phyloP scores from a whole-genome alignment of 2,113 vertebrate genomes.

The Thymallus thymallus region DNA sequence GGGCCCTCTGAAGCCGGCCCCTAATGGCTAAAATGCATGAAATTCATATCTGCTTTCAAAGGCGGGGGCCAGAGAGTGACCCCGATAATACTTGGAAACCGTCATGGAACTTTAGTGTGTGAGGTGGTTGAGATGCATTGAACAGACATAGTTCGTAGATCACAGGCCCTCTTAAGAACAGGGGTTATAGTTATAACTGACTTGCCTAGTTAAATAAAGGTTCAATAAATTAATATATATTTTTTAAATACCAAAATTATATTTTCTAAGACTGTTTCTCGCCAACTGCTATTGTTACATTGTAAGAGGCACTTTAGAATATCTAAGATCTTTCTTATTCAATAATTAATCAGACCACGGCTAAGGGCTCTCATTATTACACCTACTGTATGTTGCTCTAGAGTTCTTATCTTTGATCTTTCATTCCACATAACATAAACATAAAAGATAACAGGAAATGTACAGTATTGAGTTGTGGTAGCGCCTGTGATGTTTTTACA shows the following conservation, averaged over 20 bases:
- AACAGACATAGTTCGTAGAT: conserved; percentile 43
- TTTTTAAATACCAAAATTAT: too few relatives aligned
- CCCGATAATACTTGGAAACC: neutral
- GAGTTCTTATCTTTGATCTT: conserved; percentile 75
- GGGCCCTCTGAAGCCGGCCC: conserved; percentile 27
- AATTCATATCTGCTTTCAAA: conserved; percentile 55
- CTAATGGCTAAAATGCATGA: conserved; percentile 49
- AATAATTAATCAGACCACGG: conserved; percentile 73
- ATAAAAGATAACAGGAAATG: neutral
- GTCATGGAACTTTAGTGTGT: conserved; percentile 17
- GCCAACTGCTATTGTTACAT: conserved; percentile 39
- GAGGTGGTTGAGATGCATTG: conserved; percentile 23
- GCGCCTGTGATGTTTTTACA: too few relatives aligned
- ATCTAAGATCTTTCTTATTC: conserved; percentile 71
- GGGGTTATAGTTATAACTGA: conserved; percentile 39
- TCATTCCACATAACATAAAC: conserved; percentile 65
- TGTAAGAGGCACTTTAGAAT: conserved; percentile 67
- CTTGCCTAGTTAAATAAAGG: too few relatives aligned
- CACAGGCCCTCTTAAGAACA: conserved; percentile 39
- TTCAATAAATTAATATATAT: too few relatives aligned
- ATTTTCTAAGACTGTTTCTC: conserved; percentile 42
- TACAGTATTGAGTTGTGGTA: too few relatives aligned
- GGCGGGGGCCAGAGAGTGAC: neutral
- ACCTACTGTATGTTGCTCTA: conserved; percentile 71
- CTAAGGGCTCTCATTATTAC: conserved; percentile 66